phyloP scores from a whole-genome alignment of 2,113 vertebrate species.

The Hemiprocne comata region DNA sequence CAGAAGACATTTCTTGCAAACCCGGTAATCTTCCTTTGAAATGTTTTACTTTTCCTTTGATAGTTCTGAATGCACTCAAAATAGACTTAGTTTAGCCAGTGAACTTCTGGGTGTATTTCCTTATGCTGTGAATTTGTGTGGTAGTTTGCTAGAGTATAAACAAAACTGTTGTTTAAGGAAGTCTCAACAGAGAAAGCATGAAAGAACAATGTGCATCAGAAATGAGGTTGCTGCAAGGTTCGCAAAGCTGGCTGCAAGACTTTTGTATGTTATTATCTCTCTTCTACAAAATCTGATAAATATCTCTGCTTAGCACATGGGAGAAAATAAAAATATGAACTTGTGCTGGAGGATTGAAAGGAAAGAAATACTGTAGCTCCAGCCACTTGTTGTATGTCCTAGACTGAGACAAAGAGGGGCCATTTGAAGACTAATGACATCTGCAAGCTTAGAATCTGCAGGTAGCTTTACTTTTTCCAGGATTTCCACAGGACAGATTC shows the following conservation, averaged over 20 bases:
- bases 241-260: neutral
- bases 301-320: neutral
- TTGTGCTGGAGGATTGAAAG: neutral
- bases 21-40: neutral
- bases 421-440: neutral
- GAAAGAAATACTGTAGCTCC: neutral
- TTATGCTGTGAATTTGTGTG: neutral
- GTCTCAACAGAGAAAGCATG: neutral
- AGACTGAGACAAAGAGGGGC: neutral
- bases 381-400: neutral
- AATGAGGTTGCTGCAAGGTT: neutral
- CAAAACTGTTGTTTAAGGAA: neutral
- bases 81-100: neutral
- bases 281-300: neutral
- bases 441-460: neutral
- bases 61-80: neutral
- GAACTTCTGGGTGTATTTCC: neutral
- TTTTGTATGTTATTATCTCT: neutral
- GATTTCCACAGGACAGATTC: neutral
- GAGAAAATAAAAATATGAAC: neutral
- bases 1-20: neutral
- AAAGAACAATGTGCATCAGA: neutral
- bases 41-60: neutral
- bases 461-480: neutral
- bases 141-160: neutral